Evolutionary conservation across 2,888 invertebrate genomes (phyloP).

Genomic region (Hypercompe scribonia): DNA sequence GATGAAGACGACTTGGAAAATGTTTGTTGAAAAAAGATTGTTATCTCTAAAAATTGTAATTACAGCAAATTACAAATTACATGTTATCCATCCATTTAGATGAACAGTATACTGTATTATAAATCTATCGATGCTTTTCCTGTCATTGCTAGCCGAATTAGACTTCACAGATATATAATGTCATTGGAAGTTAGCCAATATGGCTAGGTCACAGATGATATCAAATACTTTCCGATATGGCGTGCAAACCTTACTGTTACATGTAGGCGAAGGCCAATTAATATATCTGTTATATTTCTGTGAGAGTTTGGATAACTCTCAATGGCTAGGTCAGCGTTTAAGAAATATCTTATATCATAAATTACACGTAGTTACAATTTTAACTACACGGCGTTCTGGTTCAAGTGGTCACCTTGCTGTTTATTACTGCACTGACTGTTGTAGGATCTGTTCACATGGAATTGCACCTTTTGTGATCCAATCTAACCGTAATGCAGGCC

Average conservation of each 20-base stretch:
- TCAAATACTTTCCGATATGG: conserved; percentile 10
- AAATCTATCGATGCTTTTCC: not conserved
- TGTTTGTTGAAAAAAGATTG: too few species aligned
- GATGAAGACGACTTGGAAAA: too few species aligned
- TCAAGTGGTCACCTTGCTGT: too few species aligned
- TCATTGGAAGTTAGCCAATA: conserved; percentile 4
- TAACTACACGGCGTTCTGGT: too few species aligned
- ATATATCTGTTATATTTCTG: not conserved
- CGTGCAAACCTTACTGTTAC: not conserved
- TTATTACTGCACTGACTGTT: too few species aligned
- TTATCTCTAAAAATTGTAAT: too few species aligned
- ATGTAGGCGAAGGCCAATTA: conserved; percentile 12
- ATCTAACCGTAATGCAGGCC: too few species aligned
- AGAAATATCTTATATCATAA: conserved; percentile 7
- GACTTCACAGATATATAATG: conserved; percentile 9
- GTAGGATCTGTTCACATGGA: too few species aligned
- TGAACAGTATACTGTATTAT: not conserved
- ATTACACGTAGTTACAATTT: not conserved
- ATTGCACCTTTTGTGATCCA: too few species aligned
- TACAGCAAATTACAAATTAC: too few species aligned
- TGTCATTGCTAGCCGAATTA: not conserved
- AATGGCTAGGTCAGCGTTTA: conserved; percentile 1
- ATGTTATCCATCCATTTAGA: too few species aligned
- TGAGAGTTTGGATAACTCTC: not conserved
- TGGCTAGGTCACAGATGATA: conserved; percentile 7